These are phyloP conservation scores for Malurus cyaneus DNA, from an alignment of 2,113 vertebrate genomes.

Conservation along the genomic window DNA sequence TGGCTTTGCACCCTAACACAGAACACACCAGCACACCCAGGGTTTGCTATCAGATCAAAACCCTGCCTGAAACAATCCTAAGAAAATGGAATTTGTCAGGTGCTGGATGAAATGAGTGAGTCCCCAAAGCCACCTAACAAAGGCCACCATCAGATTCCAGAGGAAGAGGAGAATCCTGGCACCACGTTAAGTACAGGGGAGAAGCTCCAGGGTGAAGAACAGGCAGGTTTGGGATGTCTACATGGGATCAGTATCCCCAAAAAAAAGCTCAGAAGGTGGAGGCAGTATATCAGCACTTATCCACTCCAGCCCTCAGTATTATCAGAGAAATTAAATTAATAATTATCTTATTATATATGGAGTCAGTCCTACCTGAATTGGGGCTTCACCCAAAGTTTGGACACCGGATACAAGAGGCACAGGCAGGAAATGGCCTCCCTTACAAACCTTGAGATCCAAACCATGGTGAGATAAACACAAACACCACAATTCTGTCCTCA, in stretches of 20 bases:
- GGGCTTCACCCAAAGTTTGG: neutral
- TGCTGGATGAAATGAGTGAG: neutral
- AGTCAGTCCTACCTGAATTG: neutral
- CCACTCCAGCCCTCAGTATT: neutral
- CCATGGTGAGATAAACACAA: neutral
- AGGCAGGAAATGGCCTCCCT: neutral
- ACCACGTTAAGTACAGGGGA: neutral
- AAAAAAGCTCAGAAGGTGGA: neutral
- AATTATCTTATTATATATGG: neutral
- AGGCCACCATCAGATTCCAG: neutral
- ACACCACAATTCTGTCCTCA: neutral
- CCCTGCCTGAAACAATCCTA: neutral
- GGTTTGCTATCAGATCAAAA: neutral
- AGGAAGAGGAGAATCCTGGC: neutral
- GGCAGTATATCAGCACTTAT: neutral
- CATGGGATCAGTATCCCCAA: neutral
- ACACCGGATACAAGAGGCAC: neutral
- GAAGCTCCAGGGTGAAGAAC: neutral
- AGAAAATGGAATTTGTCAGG: neutral
- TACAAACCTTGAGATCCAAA: neutral
- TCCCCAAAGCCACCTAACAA: neutral
- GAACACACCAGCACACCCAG: neutral
- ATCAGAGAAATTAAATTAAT: neutral
- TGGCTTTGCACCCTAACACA: neutral
- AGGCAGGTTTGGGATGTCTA: neutral